Evolutionary conservation across 2,888 invertebrate genomes (phyloP), one percentile per base, ranked within the genome.

Genomic region (Brachyptera putata): DNA sequence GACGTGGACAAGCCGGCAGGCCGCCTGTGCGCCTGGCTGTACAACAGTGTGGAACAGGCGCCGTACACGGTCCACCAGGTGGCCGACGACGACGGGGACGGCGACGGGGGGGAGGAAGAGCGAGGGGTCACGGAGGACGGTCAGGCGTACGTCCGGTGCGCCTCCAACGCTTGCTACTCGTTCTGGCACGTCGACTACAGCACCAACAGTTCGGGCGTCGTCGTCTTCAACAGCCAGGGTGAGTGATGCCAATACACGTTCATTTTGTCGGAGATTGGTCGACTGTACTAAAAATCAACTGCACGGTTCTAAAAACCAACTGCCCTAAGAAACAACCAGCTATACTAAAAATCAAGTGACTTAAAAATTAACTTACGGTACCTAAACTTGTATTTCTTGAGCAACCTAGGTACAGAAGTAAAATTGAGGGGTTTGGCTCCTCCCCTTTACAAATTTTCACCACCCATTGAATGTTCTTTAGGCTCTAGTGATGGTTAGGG

Each of bases 181-280:
- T 75, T 88, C 1, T 89, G 87, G 87, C 78, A 80, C 66, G 81
- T 84, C 66, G 82, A 85, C 67, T 73, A 75, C 7, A 77, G 79
- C 56, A 81, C 78, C 11, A 85, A 85, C 67, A 80, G 81, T 65
- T 83, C 81, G 56, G 75, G 68, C 36, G 69, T 68, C 46, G 65
- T 75, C 56, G 74, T 74, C 65, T 80, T 89, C 49, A 77, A 87
- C 59, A 82, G 83, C 56, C 88, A 91, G 82, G 89, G 89, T 87
- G 73, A 69, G 69, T 65, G 46, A 21, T 56, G 30, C 56, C n/a
- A n/a, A 11, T 16, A 39, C 16, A n/a, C n/a, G n/a, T n/a, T n/a
- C n/a, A n/a, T n/a, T n/a, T n/a, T n/a, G n/a, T n/a, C n/a, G n/a
- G n/a, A n/a, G n/a, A n/a, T n/a, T n/a, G n/a, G n/a, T n/a, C n/a